These are phyloP conservation scores for Pachyrhynchus sulphureomaculatus DNA, from an alignment of 1,140 invertebrate genomes.

Conservation along the genomic window DNA sequence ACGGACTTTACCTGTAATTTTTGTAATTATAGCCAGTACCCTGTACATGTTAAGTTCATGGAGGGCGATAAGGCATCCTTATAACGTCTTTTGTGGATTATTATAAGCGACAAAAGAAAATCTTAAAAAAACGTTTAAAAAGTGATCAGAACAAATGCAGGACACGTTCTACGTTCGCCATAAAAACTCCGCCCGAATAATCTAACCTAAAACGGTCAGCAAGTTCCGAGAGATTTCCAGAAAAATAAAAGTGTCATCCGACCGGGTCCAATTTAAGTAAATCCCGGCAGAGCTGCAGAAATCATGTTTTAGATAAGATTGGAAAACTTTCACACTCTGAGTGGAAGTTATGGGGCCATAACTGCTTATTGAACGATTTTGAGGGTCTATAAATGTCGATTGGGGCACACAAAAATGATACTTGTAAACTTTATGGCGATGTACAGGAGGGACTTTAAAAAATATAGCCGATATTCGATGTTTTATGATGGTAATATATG, in stretches of 20 bases:
- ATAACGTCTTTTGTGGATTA: too few relatives aligned
- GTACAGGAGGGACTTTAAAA: slow-evolving; percentile 8
- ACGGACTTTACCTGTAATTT: too few relatives aligned
- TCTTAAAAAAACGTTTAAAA: background rate
- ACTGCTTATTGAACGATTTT: slow-evolving; percentile 29
- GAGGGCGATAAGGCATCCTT: too few relatives aligned
- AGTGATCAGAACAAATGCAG: slow-evolving; percentile 2
- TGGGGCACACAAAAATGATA: slow-evolving; percentile 6
- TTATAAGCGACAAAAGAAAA: too few relatives aligned
- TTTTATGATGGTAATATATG: too few relatives aligned
- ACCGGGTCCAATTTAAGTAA: slow-evolving; percentile 24
- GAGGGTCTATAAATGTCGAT: slow-evolving; percentile 24
- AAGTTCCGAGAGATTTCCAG: background rate
- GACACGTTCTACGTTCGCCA: background rate
- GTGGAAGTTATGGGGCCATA: slow-evolving; percentile 22
- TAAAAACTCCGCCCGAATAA: slow-evolving; percentile 4
- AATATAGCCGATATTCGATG: too few relatives aligned
- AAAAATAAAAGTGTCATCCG: slow-evolving; percentile 21
- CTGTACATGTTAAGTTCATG: too few relatives aligned
- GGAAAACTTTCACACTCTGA: slow-evolving; percentile 21
- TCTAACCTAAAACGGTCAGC: slow-evolving; percentile 10
- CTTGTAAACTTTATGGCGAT: slow-evolving; percentile 3
- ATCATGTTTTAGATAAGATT: slow-evolving; percentile 27
- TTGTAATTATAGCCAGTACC: too few relatives aligned
- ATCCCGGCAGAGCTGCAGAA: slow-evolving; percentile 21